These are phyloP conservation scores for Coturnix japonica DNA, from an alignment of 2,113 vertebrate genomes.

Conservation along the genomic window DNA sequence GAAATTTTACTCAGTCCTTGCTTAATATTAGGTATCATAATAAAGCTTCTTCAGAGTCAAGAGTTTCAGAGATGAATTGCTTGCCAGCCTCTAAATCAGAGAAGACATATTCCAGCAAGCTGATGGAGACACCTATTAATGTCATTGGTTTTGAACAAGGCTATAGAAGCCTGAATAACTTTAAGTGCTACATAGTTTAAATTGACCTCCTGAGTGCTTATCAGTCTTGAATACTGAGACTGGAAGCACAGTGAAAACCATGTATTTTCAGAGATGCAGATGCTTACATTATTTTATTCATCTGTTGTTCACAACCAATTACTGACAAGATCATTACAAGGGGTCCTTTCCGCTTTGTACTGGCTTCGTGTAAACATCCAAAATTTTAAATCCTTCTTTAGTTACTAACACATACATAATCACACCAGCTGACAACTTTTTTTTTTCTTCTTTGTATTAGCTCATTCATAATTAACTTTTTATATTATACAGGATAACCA, in stretches of 20 bases:
- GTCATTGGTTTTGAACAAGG: background rate
- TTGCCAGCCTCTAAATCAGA: background rate
- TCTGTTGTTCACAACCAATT: background rate
- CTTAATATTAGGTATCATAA: background rate
- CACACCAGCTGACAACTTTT: background rate
- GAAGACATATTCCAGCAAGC: background rate
- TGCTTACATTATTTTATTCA: background rate
- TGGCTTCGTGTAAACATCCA: background rate
- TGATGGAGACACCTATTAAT: background rate
- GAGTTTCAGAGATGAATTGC: background rate
- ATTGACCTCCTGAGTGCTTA: background rate
- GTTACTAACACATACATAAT: background rate
- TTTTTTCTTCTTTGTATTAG: background rate
- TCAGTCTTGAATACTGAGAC: background rate
- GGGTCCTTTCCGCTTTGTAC: background rate
- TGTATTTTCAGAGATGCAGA: background rate
- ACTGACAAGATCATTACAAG: background rate
- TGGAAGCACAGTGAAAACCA: background rate
- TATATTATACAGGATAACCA: background rate
- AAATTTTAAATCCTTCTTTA: background rate
- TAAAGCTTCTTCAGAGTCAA: background rate
- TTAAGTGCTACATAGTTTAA: background rate
- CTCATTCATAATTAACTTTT: background rate
- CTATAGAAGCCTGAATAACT: background rate
- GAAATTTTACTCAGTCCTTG: background rate